Evolutionary conservation across 2,113 vertebrate species (phyloP), one percentile per base, ranked within the genome.

Genomic region (Myanophis thanlyinensis): DNA sequence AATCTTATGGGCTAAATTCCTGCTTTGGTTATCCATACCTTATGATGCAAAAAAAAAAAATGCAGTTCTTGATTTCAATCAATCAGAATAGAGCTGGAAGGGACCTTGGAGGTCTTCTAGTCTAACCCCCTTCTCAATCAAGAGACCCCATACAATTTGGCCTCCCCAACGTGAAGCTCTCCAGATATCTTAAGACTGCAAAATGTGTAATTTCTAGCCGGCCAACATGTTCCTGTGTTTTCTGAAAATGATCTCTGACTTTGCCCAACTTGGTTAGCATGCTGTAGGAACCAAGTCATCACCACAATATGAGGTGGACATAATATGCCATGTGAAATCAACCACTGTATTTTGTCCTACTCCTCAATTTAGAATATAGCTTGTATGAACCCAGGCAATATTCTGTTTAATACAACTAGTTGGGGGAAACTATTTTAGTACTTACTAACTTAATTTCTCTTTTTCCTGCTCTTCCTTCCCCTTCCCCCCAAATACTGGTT

Each of bases 401-500:
- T n/a, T 30, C 30, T 67, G 10, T 15, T 67, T 13, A 67, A 67
- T 67, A 35, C n/a, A 80, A 80, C 67, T 80, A 44, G 35, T 22
- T 80, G 73, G 35, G 15, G 35, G 7, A 44, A 80, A 80, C 7
- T 44, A 44, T 40, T 40, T 80, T 44, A 44, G 35, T 22, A 80
- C 73, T 44, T 80, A 44, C 35, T 44, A 80, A 44, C 18, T 44
- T 80, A 6, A 9, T 80, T 44, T 20, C 18, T 40, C 67, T 44
- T 20, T 80, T 80, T 80, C 18, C 35, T 44, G 73, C 18, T 80
- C 35, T 35, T 2, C 7, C 73, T 4, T 12, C 2, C 15, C 67
- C n/a, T n/a, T n/a, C 30, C 59, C 7, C 0, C n/a, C 15, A 88
- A 40, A 13, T 12, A 20, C 5, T 62, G 15, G 0, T 12, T 4